phyloP scores from a whole-genome alignment of 30 jellyfish, hydroid and myxozoan genomes.

The Euphysa ruthae region DNA sequence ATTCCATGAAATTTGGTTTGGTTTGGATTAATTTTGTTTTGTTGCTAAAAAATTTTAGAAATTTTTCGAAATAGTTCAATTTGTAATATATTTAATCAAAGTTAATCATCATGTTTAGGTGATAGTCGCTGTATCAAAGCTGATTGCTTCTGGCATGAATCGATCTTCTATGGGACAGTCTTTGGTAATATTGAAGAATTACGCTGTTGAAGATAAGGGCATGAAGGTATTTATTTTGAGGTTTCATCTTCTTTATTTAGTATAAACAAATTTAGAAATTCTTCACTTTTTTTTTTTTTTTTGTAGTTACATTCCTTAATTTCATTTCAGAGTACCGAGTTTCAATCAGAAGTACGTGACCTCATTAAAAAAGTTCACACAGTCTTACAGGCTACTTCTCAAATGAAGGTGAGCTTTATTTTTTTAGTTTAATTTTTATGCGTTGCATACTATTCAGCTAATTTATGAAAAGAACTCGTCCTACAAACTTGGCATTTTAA shows the following conservation, averaged over 20 bases:
- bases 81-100: no score
- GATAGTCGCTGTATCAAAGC: conserved; percentile 86
- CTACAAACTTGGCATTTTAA: no score
- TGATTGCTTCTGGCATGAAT: conserved; percentile 93
- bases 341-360: conserved; percentile 92
- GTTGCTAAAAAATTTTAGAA: no score
- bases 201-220: conserved; percentile 87
- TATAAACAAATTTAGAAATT: no score
- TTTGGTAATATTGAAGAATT: conserved; percentile 53
- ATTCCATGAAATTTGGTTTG: no score
- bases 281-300: no score
- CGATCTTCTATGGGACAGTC: conserved; percentile 89
- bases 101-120: conserved; percentile 35
- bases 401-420: conserved; percentile 71
- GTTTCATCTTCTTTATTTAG: neutral
- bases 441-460: no score
- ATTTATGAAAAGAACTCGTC: no score
- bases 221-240: conserved; percentile 39
- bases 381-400: conserved; percentile 91
- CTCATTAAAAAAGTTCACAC: conserved; percentile 94
- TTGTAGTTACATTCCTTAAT: no score
- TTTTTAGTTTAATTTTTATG: neutral
- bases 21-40: no score
- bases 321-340: conserved; percentile 66
- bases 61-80: no score